phyloP scores from a whole-genome alignment of 2,113 vertebrate species.

The Jacana jacana region DNA sequence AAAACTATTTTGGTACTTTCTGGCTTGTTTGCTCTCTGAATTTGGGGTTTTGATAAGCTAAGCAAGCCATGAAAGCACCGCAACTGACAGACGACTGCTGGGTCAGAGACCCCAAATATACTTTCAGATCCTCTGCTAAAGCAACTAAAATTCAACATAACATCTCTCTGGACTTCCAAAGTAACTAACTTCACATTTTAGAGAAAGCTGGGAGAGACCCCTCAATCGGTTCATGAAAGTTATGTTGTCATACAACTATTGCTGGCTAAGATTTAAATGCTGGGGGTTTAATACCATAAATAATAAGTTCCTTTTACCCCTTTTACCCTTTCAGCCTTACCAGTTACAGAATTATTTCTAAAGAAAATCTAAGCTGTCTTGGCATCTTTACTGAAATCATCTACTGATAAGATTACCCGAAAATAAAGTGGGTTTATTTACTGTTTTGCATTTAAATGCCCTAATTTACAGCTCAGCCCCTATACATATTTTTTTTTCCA shows the following conservation, averaged over 20 bases:
- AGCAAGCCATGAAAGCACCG: not conserved
- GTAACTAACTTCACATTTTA: not conserved
- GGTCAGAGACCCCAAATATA: not conserved
- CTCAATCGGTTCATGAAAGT: not conserved
- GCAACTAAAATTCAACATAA: not conserved
- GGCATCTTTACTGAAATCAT: not conserved
- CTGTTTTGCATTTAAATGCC: not conserved
- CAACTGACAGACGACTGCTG: not conserved
- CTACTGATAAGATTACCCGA: not conserved
- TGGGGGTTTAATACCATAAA: not conserved
- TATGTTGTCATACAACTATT: not conserved
- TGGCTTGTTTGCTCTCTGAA: not conserved
- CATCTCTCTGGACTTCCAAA: not conserved
- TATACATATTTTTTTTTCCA: not conserved
- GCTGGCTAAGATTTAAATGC: not conserved
- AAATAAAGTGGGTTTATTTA: not conserved
- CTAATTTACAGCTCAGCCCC: not conserved
- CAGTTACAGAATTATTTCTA: not conserved
- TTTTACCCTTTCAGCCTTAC: no score
- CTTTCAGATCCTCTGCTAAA: not conserved
- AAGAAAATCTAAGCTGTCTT: not conserved
- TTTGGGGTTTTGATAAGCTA: not conserved
- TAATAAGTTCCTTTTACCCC: no score
- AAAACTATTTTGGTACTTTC: not conserved
- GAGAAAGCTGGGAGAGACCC: not conserved